A percentile compares a stretch with the other conserved stretches of the same genome.
phyloP scores from a whole-genome alignment of 2,113 vertebrate genomes.

The Sapajus apella region DNA sequence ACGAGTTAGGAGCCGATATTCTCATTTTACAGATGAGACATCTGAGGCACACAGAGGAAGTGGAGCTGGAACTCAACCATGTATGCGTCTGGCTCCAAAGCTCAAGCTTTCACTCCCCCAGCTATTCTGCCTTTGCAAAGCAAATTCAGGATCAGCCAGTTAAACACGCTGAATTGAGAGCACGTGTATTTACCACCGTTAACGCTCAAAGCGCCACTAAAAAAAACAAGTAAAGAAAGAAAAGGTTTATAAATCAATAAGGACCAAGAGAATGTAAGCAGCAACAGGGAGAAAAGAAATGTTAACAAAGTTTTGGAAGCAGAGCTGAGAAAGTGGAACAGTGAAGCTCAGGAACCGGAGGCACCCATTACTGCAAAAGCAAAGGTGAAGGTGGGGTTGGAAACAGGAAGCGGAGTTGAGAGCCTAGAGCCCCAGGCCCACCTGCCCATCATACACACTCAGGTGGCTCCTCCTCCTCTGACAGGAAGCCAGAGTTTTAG shows the following conservation, averaged over 20 bases:
- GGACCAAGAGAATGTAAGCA: not conserved
- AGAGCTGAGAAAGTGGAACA: not conserved
- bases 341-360: not conserved
- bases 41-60: not conserved
- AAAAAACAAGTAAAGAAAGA: not conserved
- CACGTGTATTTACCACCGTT: not conserved
- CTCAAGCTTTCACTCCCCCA: not conserved
- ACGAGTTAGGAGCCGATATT: not conserved
- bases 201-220: not conserved
- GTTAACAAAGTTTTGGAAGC: not conserved
- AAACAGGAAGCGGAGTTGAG: not conserved
- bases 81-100: not conserved
- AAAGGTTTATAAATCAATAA: not conserved
- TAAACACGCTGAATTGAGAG: accelerated
- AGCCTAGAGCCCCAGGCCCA: not conserved
- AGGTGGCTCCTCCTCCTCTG: not conserved
- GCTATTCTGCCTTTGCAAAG: not conserved
- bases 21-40: not conserved
- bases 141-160: not conserved
- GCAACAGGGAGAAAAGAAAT: not conserved
- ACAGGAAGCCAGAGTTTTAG: not conserved
- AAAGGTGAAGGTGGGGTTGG: not conserved
- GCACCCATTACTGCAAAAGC: not conserved
- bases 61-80: not conserved
- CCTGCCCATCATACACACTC: accelerated